phyloP scores from a whole-genome alignment of 2,113 vertebrate species.

The Fregata magnificens region DNA sequence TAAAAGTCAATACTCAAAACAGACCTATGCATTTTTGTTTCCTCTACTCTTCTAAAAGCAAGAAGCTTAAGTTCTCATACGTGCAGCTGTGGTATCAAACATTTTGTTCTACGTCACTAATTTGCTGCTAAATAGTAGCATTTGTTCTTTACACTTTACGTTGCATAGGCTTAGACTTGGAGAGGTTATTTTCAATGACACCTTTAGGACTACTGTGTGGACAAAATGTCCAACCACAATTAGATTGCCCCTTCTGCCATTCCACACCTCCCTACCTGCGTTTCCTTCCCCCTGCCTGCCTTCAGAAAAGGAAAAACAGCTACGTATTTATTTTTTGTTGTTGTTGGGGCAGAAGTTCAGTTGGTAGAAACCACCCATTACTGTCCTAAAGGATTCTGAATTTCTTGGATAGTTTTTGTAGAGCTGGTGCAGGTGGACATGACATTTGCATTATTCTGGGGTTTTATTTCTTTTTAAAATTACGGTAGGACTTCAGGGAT shows the following conservation, averaged over 20 bases:
- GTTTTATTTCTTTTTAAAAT: neutral
- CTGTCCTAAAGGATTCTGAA: neutral
- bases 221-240: neutral
- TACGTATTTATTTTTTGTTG: neutral
- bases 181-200: neutral
- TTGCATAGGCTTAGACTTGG: neutral
- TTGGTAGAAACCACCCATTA: neutral
- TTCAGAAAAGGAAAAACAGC: neutral
- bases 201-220: neutral
- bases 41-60: slow-evolving; percentile 8
- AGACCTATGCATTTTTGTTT: slow-evolving; percentile 57
- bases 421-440: fast-evolving
- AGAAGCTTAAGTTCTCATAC: neutral
- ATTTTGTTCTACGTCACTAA: neutral
- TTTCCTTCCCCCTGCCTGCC: neutral
- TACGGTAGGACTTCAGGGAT: neutral
- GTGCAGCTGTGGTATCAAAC: neutral
- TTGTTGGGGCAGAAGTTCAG: neutral
- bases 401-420: neutral
- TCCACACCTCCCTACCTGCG: neutral
- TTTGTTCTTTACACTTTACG: neutral
- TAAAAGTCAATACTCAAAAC: slow-evolving; percentile 63
- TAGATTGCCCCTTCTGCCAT: neutral
- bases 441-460: neutral
- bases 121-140: neutral